These are phyloP conservation scores for Saxidomus purpurata DNA, from an alignment of 1,140 invertebrate genomes.

Conservation along the genomic window DNA sequence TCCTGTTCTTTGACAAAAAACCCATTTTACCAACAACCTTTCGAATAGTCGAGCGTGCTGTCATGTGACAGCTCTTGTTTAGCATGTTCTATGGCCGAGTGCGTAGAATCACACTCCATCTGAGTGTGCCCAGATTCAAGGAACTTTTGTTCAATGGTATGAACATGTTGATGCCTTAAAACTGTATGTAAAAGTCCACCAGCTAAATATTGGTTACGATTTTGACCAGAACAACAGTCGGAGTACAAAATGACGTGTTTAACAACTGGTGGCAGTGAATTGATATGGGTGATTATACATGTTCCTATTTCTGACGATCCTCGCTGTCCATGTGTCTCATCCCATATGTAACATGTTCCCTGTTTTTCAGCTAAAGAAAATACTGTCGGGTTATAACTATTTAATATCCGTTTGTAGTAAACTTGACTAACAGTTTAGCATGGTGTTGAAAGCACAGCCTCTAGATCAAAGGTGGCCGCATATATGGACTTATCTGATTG, in stretches of 20 bases:
- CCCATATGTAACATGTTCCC: conserved; percentile 26
- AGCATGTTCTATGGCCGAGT: conserved; percentile 22
- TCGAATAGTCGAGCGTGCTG: no score
- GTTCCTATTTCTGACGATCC: conserved; percentile 23
- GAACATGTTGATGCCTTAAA: background rate
- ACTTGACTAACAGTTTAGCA: background rate
- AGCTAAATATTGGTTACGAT: conserved; percentile 48
- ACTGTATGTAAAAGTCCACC: background rate
- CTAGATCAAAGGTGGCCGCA: conserved; percentile 32
- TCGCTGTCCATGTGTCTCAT: conserved; percentile 39
- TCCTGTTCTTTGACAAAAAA: no score
- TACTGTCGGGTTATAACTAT: conserved; percentile 15
- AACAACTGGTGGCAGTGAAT: background rate
- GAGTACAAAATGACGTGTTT: conserved; percentile 45
- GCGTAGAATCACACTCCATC: conserved; percentile 54
- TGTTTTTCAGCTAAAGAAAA: background rate
- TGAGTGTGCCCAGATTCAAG: conserved; percentile 39
- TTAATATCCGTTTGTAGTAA: conserved; percentile 35
- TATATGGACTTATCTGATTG: background rate
- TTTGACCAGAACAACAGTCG: conserved; percentile 53
- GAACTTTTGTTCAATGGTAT: conserved; percentile 37
- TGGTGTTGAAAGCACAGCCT: conserved; percentile 29
- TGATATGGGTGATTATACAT: background rate
- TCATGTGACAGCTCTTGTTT: no score
- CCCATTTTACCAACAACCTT: no score